A percentile compares a stretch with the other conserved stretches of the same genome.
phyloP scores from a whole-genome alignment of 2,888 invertebrate species.

The Ormyrus pomaceus region DNA sequence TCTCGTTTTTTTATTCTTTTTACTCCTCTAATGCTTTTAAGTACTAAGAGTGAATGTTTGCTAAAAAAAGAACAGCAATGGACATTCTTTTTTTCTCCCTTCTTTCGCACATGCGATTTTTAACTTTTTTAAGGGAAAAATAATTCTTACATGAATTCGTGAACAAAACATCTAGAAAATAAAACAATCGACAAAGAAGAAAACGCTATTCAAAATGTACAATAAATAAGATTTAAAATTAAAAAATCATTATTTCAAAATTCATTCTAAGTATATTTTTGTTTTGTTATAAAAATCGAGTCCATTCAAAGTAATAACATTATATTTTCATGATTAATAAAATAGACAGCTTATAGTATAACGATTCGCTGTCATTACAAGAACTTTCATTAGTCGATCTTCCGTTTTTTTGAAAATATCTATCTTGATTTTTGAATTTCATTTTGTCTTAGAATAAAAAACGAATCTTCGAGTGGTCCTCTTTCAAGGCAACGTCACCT shows the following conservation, averaged over 20 bases:
- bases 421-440: constrained; percentile 36
- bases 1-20: constrained; percentile 33
- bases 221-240: constrained; percentile 55
- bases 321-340: constrained; percentile 21
- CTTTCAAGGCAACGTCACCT: constrained; percentile 51
- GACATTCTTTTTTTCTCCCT: constrained; percentile 32
- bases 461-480: constrained; percentile 46
- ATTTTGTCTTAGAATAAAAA: constrained; percentile 36
- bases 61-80: constrained; percentile 39
- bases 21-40: constrained; percentile 37
- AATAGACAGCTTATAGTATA: not conserved
- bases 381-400: constrained; percentile 14
- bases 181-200: constrained; percentile 33
- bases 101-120: constrained; percentile 31
- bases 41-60: constrained; percentile 50
- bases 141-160: not conserved
- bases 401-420: constrained; percentile 32
- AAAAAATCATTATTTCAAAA: constrained; percentile 42
- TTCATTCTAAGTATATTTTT: constrained; percentile 41
- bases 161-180: constrained; percentile 32
- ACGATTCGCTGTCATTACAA: constrained; percentile 27
- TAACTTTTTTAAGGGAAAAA: constrained; percentile 21
- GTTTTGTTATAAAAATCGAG: constrained; percentile 20
- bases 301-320: constrained; percentile 8
- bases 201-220: constrained; percentile 35